phyloP scores from a whole-genome alignment of 2,888 invertebrate species.

The Apantesis nais region DNA sequence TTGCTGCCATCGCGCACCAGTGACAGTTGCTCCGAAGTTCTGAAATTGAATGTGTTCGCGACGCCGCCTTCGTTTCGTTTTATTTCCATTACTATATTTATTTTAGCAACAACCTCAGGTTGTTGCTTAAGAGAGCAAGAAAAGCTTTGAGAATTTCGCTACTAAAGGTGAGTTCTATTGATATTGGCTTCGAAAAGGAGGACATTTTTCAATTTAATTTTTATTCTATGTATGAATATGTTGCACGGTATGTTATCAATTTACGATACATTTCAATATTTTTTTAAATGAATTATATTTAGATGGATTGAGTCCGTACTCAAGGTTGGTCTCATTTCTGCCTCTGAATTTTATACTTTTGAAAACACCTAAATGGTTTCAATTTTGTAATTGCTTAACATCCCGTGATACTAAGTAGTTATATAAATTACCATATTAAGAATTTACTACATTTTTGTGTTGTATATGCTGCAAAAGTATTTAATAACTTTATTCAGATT shows the following conservation, averaged over 20 bases:
- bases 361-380: no score
- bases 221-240: no score
- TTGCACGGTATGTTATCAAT: no score
- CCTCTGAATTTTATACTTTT: no score
- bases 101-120: slow-evolving; percentile 83
- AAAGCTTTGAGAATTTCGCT: slow-evolving; percentile 88
- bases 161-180: slow-evolving; percentile 76
- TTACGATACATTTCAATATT: not conserved
- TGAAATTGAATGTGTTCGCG: slow-evolving; percentile 49
- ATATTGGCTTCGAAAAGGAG: not conserved
- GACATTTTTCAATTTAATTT: not conserved
- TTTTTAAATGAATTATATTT: not conserved
- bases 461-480: no score
- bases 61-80: slow-evolving; percentile 43
- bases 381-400: not conserved
- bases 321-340: no score
- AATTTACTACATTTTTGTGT: not conserved
- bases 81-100: slow-evolving; percentile 39
- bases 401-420: not conserved
- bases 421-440: not conserved
- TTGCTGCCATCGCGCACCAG: slow-evolving; percentile 54
- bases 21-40: slow-evolving; percentile 50
- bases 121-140: slow-evolving; percentile 78
- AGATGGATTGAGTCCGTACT: no score
- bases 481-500: no score